Base-by-base conservation (phyloP, 2,797 vertebrate genomes). In the Pempheris klunzingeri region DNA sequence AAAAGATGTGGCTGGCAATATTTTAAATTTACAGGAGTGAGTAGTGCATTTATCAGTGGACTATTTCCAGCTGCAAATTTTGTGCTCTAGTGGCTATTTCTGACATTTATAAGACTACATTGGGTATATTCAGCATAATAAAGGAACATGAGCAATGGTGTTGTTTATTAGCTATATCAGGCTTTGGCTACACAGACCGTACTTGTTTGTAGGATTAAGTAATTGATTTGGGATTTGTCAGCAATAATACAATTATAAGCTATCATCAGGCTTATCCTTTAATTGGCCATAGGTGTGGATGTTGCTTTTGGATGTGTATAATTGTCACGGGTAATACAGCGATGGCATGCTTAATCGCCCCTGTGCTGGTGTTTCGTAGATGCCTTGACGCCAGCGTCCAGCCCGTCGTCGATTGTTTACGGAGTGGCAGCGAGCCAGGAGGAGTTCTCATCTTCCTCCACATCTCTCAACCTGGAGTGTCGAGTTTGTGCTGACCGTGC, bases 401-500 rank as follows among this genome's bases (percentile, higher is more conserved):
- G 98, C 83, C 98, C 98, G 13, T 98, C 96, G 0, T 98, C 97
- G 0, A 93, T 96, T 78, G 95, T 95, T 74, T 96, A 90, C 36
- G 93, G 91, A 18, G 28, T 91, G 73, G 90, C 92, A 0, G 50
- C 92, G 3, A 85, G 93, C 80, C 89, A 92, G 30, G 97, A 99
- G 1, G 97, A 98, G 52, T 86, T 96, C 86, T 93, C 90, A 12
- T 93, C 89, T 32, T 84, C 91, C 47, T 81, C 93, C 28, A 90
- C 94, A 6, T 88, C 94, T 3, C 92, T 99, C 80, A 97, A 91
- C 86, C 95, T 99, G 69, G 98, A 99, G 90, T 99, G 98, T 81
- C 96, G 97, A 38, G 97, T 99, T 90, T 99, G 98, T 66, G 97
- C 97, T 24, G 98, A 99, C 93, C 98, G 96, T 5, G 98, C 98